Base-by-base conservation (phyloP, 2,888 invertebrate species). In the Tiphia femorata region DNA sequence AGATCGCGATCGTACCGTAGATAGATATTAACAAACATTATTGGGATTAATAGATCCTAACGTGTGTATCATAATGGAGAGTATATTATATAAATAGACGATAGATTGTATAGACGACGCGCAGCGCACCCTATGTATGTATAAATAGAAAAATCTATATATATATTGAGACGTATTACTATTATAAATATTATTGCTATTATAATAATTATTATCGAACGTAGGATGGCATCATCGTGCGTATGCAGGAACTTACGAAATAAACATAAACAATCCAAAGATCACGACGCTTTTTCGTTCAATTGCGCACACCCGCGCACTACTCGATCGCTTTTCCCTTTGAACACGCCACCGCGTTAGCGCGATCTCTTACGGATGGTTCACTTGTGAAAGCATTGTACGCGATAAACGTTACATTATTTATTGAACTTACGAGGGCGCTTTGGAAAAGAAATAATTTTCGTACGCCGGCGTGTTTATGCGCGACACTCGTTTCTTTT, bases 21-120 rank as follows among this genome's bases (percentile, higher is more conserved):
- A 66, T 67, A 74, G 73, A 76, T 76, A 73, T 73, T 73, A 76
- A 37, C 19, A 19, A 8, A 25, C 5, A 25, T 25, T 25, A 25
- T 5, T 8, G 25, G 5, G 25, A 4, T 5, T 25, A 25, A 25
- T 5, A 25, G 33, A 37, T 37, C 19, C 37, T 17, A 10, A 77
- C 74, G 76, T 80, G 78, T 80, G 79, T 78, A 75, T 77, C 79
- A 77, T 72, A 70, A 69, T 64, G 64, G 62, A 68, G 50, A 49
- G 37, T 51, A 68, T 64, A 64, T 64, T 64, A 64, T 49, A 68
- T 64, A 62, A 50, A 50, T 38, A 70, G n/a, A n/a, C n/a, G n/a
- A n/a, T 70, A 71, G 63, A 71, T 63, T 76, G 73, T 76, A 76
- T 74, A 75, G 70, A 68, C 59, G 55, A 68, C 60, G n/a, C n/a